Evolutionary conservation across 2,888 invertebrate species (phyloP).

Genomic region (Yponomeuta sedellus): DNA sequence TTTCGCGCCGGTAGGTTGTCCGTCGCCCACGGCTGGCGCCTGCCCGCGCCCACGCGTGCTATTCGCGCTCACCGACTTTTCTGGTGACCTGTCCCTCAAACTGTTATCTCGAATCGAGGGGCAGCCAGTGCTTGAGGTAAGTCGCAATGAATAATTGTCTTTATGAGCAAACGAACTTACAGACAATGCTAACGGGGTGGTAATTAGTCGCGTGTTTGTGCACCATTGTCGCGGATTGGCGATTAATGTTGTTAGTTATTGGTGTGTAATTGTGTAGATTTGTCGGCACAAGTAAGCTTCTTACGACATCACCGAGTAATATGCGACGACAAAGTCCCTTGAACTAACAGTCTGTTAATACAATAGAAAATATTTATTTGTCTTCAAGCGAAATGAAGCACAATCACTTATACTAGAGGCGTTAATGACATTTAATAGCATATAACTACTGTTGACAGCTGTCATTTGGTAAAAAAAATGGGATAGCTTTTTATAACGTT

Average conservation of each 20-base stretch:
- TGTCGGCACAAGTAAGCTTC: too few relatives aligned
- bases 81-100: neutral
- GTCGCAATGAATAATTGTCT: neutral
- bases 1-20: neutral
- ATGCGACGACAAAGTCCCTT: too few relatives aligned
- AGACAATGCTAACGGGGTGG: neutral
- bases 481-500: too few relatives aligned
- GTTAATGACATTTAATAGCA: too few relatives aligned
- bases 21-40: neutral
- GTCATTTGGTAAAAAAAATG: too few relatives aligned
- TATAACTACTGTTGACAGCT: too few relatives aligned
- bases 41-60: neutral
- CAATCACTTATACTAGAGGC: too few relatives aligned
- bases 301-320: too few relatives aligned
- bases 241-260: neutral
- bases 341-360: too few relatives aligned
- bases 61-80: neutral
- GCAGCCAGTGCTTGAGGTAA: neutral
- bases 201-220: neutral
- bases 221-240: neutral
- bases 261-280: too few relatives aligned
- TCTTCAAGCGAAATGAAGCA: too few relatives aligned
- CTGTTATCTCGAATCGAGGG: neutral
- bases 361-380: too few relatives aligned
- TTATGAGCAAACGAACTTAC: neutral